Evolutionary conservation across 1,140 invertebrate genomes (phyloP).

Genomic region (Oncopodura yosiiana): DNA sequence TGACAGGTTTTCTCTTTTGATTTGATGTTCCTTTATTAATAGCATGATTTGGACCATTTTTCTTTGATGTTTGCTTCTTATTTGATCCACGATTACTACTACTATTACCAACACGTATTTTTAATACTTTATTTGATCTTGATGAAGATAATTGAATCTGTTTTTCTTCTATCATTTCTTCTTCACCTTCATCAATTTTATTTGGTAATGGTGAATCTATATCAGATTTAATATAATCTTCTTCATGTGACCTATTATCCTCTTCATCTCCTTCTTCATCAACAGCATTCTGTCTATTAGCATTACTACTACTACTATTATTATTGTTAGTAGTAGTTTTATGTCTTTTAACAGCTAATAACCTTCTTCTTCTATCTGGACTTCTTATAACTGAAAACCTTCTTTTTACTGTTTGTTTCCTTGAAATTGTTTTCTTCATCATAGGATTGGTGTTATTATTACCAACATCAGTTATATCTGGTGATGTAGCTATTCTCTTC

Average conservation of each 20-base stretch:
- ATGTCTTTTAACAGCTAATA: background rate
- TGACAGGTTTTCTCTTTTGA: constrained; percentile 1
- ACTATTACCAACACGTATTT: background rate
- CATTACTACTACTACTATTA: background rate
- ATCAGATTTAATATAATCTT: too few relatives aligned
- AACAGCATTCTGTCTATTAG: background rate
- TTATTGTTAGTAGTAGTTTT: background rate
- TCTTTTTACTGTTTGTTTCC: constrained; percentile 2
- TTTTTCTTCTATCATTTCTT: too few relatives aligned
- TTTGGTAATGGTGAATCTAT: too few relatives aligned
- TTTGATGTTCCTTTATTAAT: background rate
- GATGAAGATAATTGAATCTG: too few relatives aligned
- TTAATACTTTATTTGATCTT: too few relatives aligned
- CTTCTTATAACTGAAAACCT: background rate
- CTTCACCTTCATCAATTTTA: too few relatives aligned
- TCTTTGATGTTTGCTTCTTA: background rate
- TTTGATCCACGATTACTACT: background rate
- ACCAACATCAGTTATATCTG: constrained; percentile 14
- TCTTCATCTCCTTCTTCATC: too few relatives aligned
- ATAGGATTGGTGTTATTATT: background rate
- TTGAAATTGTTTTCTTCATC: background rate
- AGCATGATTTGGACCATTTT: background rate
- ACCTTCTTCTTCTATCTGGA: background rate
- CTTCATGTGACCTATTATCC: too few relatives aligned
- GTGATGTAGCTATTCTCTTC: background rate